Conservation (phyloP, 2,797 vertebrate genomes). For the Chaetodon trifasciatus region DNA sequence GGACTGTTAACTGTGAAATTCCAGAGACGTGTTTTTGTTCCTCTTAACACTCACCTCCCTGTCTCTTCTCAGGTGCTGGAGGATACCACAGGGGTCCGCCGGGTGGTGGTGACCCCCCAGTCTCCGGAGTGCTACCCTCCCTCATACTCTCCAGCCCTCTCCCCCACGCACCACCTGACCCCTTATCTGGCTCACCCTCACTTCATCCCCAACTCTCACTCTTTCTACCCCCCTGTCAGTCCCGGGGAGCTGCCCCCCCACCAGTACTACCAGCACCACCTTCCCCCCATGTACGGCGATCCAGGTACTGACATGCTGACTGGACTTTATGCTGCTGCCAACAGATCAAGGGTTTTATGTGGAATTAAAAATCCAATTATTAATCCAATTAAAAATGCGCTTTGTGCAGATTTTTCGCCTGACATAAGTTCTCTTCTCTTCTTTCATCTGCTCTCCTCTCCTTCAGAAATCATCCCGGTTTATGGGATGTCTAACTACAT, state of each 20-base stretch:
- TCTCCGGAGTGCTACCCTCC: constrained; percentile 97
- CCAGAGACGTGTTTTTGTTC: background rate
- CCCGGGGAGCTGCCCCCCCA: constrained; percentile 94
- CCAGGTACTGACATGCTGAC: constrained; percentile 84
- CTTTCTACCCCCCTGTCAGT: constrained; percentile 95
- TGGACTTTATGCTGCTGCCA: background rate
- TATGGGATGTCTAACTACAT: constrained; percentile 97
- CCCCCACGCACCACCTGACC: constrained; percentile 94
- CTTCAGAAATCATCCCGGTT: constrained; percentile 94
- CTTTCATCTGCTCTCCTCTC: constrained; percentile 5
- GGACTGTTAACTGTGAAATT: constrained; percentile 2
- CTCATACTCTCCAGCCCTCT: constrained; percentile 95
- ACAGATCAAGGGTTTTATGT: background rate
- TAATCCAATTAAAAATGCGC: background rate
- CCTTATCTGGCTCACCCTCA: constrained; percentile 95
- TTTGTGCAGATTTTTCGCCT: background rate
- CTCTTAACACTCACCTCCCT: background rate
- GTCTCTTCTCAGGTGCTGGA: constrained; percentile 90
- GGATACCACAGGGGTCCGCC: constrained; percentile 95
- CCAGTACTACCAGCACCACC: constrained; percentile 95
- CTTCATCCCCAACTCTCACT: constrained; percentile 96
- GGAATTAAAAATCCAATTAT: constrained; percentile 21
- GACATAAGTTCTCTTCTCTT: background rate
- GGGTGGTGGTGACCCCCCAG: constrained; percentile 97
- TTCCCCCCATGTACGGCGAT: constrained; percentile 94